These are phyloP conservation scores for Carassius gibelio DNA, from an alignment of 2,113 vertebrate genomes.

Conservation along the genomic window DNA sequence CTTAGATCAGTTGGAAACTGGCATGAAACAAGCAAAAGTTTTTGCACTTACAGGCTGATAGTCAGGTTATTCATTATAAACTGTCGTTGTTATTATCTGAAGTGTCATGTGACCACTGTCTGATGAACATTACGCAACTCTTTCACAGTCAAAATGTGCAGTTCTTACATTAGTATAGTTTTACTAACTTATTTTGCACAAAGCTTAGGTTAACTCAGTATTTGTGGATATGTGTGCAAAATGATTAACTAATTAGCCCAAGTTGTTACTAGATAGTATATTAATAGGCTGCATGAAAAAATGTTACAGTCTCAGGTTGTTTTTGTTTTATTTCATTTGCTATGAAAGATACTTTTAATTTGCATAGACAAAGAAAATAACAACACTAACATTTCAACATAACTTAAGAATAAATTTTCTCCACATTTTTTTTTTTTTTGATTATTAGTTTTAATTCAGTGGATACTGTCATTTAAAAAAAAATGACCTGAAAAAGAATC, in stretches of 20 bases:
- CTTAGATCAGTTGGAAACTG: background rate
- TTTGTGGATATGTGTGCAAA: background rate
- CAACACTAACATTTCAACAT: background rate
- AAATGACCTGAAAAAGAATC: background rate
- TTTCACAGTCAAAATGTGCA: background rate
- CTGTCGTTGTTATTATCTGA: background rate
- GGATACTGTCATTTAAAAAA: too few species aligned
- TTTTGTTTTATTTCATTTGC: background rate
- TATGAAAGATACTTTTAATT: background rate
- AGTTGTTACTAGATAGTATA: background rate
- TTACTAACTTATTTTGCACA: background rate
- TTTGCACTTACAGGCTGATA: background rate
- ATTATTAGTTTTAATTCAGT: background rate
- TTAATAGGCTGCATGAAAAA: background rate
- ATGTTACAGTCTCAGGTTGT: background rate
- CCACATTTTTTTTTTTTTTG: background rate
- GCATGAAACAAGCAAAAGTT: background rate
- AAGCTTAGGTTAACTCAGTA: background rate
- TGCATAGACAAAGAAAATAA: background rate
- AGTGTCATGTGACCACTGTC: background rate
- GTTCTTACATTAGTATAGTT: background rate
- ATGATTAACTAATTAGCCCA: background rate
- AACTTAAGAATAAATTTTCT: background rate
- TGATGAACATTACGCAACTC: background rate
- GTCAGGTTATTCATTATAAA: conserved; percentile 15